Evolutionary conservation across 2,797 vertebrate genomes (phyloP), one percentile per base, ranked within the genome.

Genomic region (Intellagama lesueurii): DNA sequence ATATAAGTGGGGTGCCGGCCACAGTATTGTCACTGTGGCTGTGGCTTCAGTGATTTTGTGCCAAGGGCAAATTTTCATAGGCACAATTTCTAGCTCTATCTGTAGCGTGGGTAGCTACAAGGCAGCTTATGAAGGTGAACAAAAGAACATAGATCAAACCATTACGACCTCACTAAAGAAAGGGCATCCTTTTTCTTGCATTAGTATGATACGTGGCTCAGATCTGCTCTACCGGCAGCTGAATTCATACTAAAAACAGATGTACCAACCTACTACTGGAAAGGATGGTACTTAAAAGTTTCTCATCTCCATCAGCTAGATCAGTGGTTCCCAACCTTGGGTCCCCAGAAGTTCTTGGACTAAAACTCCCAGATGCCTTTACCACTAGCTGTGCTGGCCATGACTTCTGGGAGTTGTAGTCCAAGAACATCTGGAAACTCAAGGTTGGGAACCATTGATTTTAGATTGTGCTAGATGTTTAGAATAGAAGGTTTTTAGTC

Each of bases 81-180:
- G n/a, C 4, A 19, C 26, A 66, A 22, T 64, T 44, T 52, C 66
- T 75, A 56, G 26, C n/a, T 68, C 1, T 0, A 0, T 3, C 35
- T 7, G 0, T 64, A 16, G 6, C 0, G 44, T 2, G 52, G 81
- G 44, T 35, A 9, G 22, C 22, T 83, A 12, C 68, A 72, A 14
- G 56, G 60, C 0, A 0, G 2, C 17, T 64, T 9, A 24, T 49
- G 75, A 73, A 73, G n/a, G n/a, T 86, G 22, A 86, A 70, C 26
- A 72, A 0, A 0, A 0, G 68, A 17, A 14, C 28, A 7, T 16
- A 64, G 72, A 7, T 11, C 14, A 64, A 26, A 86, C 14, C 28
- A n/a, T 7, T 44, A 26, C 28, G 72, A 84, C n/a, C 30, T n/a
- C 28, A 7, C 24, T 32, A 12, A 85, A 60, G 70, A 40, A 56